Evolutionary conservation across 2,113 vertebrate genomes (phyloP), one percentile per base, ranked within the genome.

Genomic region (Holacanthus passer): DNA sequence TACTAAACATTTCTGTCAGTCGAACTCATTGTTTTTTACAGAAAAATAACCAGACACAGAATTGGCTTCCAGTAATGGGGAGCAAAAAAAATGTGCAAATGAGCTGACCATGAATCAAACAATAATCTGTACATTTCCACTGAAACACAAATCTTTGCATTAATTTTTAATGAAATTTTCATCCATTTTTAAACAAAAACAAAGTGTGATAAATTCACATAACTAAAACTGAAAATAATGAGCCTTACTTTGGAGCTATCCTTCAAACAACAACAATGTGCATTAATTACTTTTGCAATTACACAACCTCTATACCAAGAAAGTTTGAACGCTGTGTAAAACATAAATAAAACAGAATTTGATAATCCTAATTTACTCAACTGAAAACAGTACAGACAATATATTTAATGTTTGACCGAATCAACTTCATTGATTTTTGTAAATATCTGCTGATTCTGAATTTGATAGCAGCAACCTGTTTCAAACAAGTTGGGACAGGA

Each of bases 221-320:
- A 43, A 67, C 60, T 55, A 53, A 60, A 20, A 76, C 20, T 14
- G 13, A 29, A 24, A 70, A 53, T 55, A 76, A 41, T 56, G 60
- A 79, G 53, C n/a, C 43, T 20, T 19, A 66, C 43, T 43, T 24
- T 65, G 29, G 16, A 65, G 17, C 10, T 20, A 14, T 35, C 10
- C 35, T 10, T 35, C 22, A 64, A 47, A 27, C 27, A 39, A 43
- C 19, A 53, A 22, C 27, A 24, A 24, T 41, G 31, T 45, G 43
- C 32, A 58, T 56, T 7, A 48, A 56, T 47, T 47, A 31, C 35
- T 35, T 59, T 65, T 39, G 20, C 3, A 4, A n/a, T n/a, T n/a
- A n/a, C n/a, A n/a, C n/a, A n/a, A n/a, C n/a, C n/a, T n/a, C n/a
- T n/a, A n/a, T n/a, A n/a, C n/a, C n/a, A n/a, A n/a, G n/a, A n/a